Evolutionary conservation across 2,888 invertebrate genomes (phyloP).

Genomic region (Sphaeridia pumilis): DNA sequence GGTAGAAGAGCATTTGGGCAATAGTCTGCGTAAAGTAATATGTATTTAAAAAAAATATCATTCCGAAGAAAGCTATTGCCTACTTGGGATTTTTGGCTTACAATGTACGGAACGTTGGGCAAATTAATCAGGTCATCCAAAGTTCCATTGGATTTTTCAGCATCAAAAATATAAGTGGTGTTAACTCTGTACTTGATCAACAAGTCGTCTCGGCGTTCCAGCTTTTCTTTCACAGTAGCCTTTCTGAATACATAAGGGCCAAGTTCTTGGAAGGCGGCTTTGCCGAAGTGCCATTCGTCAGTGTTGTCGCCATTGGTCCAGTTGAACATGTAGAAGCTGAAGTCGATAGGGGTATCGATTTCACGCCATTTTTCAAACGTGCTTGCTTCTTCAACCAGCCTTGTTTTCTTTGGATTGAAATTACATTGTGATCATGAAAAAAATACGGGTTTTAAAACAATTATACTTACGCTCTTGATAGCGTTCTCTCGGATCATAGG

Average conservation of each 20-base stretch:
- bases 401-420: not conserved
- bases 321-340: slow-evolving; percentile 5
- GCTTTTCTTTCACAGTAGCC: not conserved
- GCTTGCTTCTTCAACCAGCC: not conserved
- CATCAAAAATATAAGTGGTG: slow-evolving; percentile 1
- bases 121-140: not conserved
- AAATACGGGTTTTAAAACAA: not conserved
- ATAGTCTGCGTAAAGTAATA: not conserved
- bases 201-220: not conserved
- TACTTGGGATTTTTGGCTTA: not conserved
- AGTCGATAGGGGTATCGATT: not conserved
- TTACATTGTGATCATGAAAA: no score
- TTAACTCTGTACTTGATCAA: not conserved
- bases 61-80: no score
- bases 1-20: slow-evolving; percentile 3
- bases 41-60: no score
- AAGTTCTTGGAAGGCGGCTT: not conserved
- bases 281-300: not conserved
- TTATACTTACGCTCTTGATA: not conserved
- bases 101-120: slow-evolving; percentile 4
- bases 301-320: not conserved
- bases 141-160: not conserved
- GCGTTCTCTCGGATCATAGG: not conserved
- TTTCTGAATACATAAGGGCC: slow-evolving; percentile 10
- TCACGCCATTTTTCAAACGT: not conserved